These are phyloP conservation scores for Oxycera nigricornis DNA, from an alignment of 2,888 invertebrate species.

Conservation along the genomic window DNA sequence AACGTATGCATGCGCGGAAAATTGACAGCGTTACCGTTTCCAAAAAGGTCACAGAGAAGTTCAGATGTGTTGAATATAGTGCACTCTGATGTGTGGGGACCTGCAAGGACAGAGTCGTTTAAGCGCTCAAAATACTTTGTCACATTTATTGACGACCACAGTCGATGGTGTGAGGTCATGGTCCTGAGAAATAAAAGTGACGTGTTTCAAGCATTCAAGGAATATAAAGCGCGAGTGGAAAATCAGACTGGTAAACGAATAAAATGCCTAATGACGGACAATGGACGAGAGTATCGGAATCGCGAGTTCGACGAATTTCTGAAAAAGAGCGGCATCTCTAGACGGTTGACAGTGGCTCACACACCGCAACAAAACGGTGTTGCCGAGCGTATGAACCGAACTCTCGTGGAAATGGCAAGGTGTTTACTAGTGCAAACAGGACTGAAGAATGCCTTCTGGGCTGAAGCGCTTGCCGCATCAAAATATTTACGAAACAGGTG, in stretches of 20 bases:
- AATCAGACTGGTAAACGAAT: neutral
- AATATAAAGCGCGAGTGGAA: constrained; percentile 21
- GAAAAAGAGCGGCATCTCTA: neutral
- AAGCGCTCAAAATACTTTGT: constrained; percentile 1
- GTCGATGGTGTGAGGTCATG: constrained; percentile 17
- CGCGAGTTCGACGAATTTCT: neutral
- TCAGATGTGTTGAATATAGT: neutral
- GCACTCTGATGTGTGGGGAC: neutral
- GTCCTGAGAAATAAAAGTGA: constrained; percentile 4
- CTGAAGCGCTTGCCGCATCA: constrained; percentile 47
- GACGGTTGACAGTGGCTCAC: neutral
- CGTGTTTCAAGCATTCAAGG: neutral
- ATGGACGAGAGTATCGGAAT: constrained; percentile 1
- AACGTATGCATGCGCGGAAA: neutral
- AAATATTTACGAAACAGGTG: constrained; percentile 47
- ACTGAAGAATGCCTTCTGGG: constrained; percentile 46
- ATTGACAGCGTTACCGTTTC: neutral
- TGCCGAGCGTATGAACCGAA: constrained; percentile 10
- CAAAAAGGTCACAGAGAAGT: neutral
- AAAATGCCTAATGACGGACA: neutral
- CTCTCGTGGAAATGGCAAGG: constrained; percentile 11
- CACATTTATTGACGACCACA: constrained; percentile 48
- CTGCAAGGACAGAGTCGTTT: neutral
- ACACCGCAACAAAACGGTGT: constrained; percentile 21
- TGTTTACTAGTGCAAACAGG: constrained; percentile 4